phyloP scores from a whole-genome alignment of 2,888 invertebrate species.

The Rosalia funebris region DNA sequence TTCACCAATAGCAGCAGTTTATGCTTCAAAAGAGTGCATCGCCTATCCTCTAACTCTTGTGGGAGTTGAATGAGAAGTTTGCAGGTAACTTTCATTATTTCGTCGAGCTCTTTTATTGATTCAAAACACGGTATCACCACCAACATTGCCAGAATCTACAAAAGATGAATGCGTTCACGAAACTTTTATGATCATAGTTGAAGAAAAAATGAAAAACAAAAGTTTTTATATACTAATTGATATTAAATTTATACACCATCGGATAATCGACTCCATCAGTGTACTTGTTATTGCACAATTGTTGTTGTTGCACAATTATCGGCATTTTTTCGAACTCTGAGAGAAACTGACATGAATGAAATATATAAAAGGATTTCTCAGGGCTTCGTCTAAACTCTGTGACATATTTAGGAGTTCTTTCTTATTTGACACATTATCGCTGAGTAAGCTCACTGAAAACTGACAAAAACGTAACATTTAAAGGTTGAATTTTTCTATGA shows the following conservation, averaged over 20 bases:
- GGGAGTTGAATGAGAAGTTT: constrained; percentile 18
- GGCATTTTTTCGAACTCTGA: too few species aligned
- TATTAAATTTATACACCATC: neutral
- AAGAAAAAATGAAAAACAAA: constrained; percentile 2
- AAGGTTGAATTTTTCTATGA: too few species aligned
- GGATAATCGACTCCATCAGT: neutral
- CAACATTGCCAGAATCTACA: constrained; percentile 9
- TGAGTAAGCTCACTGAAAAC: too few species aligned
- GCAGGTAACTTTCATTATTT: constrained; percentile 14
- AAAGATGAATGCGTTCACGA: too few species aligned
- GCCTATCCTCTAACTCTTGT: neutral
- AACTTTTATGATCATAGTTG: neutral
- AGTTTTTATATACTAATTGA: neutral
- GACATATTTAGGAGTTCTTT: too few species aligned
- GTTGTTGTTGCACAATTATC: too few species aligned
- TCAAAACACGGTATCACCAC: constrained; percentile 13
- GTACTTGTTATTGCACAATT: too few species aligned
- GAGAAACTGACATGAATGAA: too few species aligned
- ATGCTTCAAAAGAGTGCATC: constrained; percentile 11
- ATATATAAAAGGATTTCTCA: too few species aligned
- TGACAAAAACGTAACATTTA: too few species aligned
- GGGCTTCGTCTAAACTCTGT: too few species aligned
- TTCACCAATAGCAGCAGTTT: constrained; percentile 23
- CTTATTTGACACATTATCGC: too few species aligned
- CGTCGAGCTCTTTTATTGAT: constrained; percentile 10